Conservation (phyloP, 2,113 vertebrate species). For the Pteronura brasiliensis region DNA sequence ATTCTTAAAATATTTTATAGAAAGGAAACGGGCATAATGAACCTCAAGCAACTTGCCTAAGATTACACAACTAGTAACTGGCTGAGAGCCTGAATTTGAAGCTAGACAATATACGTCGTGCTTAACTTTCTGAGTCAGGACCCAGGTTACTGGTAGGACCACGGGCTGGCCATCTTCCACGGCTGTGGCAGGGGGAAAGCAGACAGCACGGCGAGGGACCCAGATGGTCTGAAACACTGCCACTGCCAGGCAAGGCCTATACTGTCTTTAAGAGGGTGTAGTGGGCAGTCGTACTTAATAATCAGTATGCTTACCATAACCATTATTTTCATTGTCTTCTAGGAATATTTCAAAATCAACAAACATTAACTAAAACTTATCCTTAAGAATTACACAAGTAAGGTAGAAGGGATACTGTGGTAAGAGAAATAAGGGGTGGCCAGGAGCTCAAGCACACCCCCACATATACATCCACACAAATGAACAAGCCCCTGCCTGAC, state of each 20-base stretch:
- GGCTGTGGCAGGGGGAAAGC: not conserved
- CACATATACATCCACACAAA: not conserved
- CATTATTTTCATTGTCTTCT: not conserved
- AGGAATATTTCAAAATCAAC: not conserved
- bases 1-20: conserved; percentile 35
- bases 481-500: not conserved
- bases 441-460: not conserved
- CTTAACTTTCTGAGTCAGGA: not conserved
- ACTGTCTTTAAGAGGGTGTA: not conserved
- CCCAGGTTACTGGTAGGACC: not conserved
- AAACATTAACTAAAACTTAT: not conserved
- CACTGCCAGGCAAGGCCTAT: not conserved
- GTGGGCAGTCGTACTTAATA: not conserved
- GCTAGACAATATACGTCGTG: not conserved
- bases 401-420: not conserved
- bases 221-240: not conserved
- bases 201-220: not conserved
- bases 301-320: not conserved
- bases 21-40: not conserved
- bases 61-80: not conserved
- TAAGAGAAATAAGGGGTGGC: not conserved
- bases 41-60: not conserved
- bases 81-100: not conserved
- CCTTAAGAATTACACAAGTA: not conserved
- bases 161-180: not conserved